These are phyloP conservation scores for Hycleus cichorii DNA, from an alignment of 1,140 invertebrate species.

Conservation along the genomic window DNA sequence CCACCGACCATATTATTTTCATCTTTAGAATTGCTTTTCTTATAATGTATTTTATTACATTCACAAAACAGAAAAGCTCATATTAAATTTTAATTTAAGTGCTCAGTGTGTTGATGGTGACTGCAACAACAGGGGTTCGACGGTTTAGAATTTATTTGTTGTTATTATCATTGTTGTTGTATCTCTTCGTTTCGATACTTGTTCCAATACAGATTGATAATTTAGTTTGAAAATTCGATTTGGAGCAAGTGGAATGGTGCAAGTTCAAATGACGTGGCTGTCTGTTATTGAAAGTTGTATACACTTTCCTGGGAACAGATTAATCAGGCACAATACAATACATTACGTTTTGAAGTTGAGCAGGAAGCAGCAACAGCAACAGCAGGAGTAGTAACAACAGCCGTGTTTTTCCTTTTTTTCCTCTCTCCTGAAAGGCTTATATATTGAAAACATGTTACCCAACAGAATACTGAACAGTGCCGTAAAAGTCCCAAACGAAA, in stretches of 20 bases:
- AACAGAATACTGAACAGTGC: slow-evolving; percentile 19
- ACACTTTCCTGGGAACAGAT: slow-evolving; percentile 10
- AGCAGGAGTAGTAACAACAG: too few relatives aligned
- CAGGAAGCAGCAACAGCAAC: background rate
- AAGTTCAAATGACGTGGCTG: too few relatives aligned
- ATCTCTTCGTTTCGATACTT: too few relatives aligned
- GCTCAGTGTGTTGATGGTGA: background rate
- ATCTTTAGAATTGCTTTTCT: slow-evolving; percentile 14
- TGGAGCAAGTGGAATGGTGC: too few relatives aligned
- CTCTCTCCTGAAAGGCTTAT: slow-evolving; percentile 24
- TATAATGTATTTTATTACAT: slow-evolving; percentile 16
- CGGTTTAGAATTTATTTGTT: background rate
- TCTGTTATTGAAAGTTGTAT: too few relatives aligned
- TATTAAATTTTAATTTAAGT: slow-evolving; percentile 15
- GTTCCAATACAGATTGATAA: too few relatives aligned
- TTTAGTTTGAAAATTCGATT: too few relatives aligned
- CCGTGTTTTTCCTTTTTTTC: slow-evolving; percentile 7
- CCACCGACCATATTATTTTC: slow-evolving; percentile 15
- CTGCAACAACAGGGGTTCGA: background rate
- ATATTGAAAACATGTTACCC: slow-evolving; percentile 29
- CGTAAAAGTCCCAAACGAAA: slow-evolving; percentile 14
- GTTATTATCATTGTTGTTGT: too few relatives aligned
- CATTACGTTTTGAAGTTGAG: slow-evolving; percentile 18
- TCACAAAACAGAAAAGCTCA: slow-evolving; percentile 12
- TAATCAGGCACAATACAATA: slow-evolving; percentile 28